Evolutionary conservation across 2,797 vertebrate species (phyloP), one percentile per base, ranked within the genome.

Genomic region (Sebastes oblongus): DNA sequence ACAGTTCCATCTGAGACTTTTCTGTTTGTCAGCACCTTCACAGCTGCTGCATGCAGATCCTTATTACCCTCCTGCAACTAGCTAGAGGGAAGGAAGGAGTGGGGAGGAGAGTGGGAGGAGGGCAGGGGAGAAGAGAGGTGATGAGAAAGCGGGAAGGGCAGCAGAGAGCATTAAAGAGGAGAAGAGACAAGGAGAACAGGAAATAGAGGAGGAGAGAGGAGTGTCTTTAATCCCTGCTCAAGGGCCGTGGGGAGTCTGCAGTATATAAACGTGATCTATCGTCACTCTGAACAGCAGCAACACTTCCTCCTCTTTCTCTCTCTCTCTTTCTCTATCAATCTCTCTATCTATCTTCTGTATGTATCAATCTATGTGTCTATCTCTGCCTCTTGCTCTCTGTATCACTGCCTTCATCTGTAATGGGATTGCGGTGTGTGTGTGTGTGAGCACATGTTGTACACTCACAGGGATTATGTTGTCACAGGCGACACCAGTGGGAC

Each of bases 21-120:
- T 92, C 83, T 93, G 90, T 93, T 94, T 92, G 92, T 94, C 93
- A 93, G 93, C 93, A 93, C 75, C 93, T 93, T 92, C 91, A 82
- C 91, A 91, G 91, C 88, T 91, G 89, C 92, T 88, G 86, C 89
- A 92, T 93, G 91, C 90, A 94, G 89, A 92, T 94, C 85, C 92
- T 91, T 90, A 92, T 93, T 93, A 92, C 89, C 87, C 83, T 88
- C 82, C 78, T 5, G 73, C 87, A 82, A 86, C 77, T 76, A 88
- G 90, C 91, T 80, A 11, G 75, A 69, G 81, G 50, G 50, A 52
- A n/a, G 6, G 84, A 29, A 71, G 24, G 67, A 62, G 71, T 29
- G 60, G 29, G 50, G 50, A 24, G 25, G 66, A 50, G 72, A 34
- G 78, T 4, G 72, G 29, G 82, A 54, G 65, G 78, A 77, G 72